Percentiles rank a stretch among this genome's conserved stretches.
These are phyloP conservation scores for Tricholaema leucomelas DNA, from an alignment of 2,113 vertebrate genomes.

Conservation along the genomic window DNA sequence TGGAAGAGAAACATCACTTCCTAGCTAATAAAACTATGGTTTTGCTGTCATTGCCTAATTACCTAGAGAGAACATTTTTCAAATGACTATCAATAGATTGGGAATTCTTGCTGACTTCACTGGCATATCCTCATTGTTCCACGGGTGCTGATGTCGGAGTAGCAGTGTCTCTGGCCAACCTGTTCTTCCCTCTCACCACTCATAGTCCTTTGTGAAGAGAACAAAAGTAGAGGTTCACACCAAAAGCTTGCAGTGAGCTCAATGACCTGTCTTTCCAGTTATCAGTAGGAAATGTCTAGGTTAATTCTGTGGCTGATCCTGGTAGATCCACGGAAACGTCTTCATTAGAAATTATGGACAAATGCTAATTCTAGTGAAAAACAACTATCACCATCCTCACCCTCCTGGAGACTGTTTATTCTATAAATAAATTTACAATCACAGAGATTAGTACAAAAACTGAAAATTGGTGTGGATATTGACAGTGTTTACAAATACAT, in stretches of 20 bases:
- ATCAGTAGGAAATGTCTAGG: background rate
- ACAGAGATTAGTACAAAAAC: background rate
- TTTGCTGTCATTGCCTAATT: background rate
- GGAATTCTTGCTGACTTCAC: background rate
- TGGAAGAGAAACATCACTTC: background rate
- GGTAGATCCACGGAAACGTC: background rate
- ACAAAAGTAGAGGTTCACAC: background rate
- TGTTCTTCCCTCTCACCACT: background rate
- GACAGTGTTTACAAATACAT: slow-evolving; percentile 30
- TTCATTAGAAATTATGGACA: background rate
- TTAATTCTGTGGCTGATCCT: background rate
- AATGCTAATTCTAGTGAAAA: background rate
- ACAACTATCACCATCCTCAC: background rate
- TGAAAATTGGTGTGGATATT: background rate
- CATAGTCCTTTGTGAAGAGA: background rate
- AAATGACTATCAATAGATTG: background rate
- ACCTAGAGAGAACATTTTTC: background rate
- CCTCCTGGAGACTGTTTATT: slow-evolving; percentile 1
- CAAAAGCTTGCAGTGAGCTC: background rate
- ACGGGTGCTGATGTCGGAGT: background rate
- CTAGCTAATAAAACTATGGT: background rate
- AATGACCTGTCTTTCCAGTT: background rate
- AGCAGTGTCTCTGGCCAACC: background rate
- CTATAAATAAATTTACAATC: slow-evolving; percentile 2
- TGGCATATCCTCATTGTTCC: background rate